These are phyloP conservation scores for Pseudotriccus pelzelni DNA, from an alignment of 2,797 vertebrate genomes.

Conservation along the genomic window DNA sequence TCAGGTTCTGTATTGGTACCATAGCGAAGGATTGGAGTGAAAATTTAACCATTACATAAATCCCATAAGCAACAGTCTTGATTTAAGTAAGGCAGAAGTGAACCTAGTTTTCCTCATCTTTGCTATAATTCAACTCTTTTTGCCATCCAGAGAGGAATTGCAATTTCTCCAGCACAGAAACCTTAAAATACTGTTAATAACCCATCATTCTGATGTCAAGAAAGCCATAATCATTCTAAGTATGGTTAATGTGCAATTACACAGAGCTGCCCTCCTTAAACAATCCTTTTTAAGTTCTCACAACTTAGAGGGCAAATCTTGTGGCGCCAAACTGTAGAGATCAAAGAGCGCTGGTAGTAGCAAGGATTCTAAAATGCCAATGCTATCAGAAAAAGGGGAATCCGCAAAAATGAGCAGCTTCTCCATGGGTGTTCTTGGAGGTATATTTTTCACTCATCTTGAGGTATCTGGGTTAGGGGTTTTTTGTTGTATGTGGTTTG, in stretches of 20 bases:
- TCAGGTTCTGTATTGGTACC: not conserved
- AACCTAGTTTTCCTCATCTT: not conserved
- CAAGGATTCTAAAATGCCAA: not conserved
- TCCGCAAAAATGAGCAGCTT: not conserved
- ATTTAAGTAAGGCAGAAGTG: not conserved
- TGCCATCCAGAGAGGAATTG: not conserved
- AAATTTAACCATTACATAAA: not conserved
- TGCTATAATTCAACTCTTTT: not conserved
- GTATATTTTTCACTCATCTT: not conserved
- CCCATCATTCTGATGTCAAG: constrained; percentile 8
- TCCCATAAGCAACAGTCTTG: not conserved
- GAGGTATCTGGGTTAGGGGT: not conserved
- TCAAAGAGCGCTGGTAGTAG: not conserved
- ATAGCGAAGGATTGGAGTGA: not conserved
- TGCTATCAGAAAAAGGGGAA: constrained; percentile 9
- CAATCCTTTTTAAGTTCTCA: constrained; percentile 2
- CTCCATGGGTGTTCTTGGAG: not conserved
- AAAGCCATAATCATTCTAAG: constrained; percentile 17
- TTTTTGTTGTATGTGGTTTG: not conserved
- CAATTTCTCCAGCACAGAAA: not conserved
- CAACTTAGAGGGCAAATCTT: constrained; percentile 1
- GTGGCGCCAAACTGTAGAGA: not conserved
- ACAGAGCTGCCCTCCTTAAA: constrained; percentile 21
- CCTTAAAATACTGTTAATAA: constrained; percentile 25
- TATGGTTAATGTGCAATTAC: constrained; percentile 33